Base-by-base conservation (phyloP, 1,140 invertebrate genomes). In the Leptinotarsa texana region DNA sequence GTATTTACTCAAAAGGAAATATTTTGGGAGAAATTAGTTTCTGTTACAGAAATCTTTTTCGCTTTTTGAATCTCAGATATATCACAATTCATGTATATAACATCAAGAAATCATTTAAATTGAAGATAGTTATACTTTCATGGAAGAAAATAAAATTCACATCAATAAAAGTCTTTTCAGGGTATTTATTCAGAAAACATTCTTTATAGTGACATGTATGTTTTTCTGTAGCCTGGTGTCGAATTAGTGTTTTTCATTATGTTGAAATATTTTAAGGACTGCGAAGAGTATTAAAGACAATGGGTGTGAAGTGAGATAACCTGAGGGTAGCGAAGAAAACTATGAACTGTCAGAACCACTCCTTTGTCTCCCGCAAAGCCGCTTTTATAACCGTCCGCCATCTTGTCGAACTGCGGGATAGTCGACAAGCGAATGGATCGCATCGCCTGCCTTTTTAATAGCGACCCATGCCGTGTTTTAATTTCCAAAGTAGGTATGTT, bases 401-500 rank as follows among this genome's bases (percentile, higher is more conserved):
- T 57, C 51, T 57, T 57, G 51, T 57, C 51, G 51, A n/a, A 18
- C 51, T 57, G 51, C 51, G 51, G 51, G 51, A 57, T 57, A 57
- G 51, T 57, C 51, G 51, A 57, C 15, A 42, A 42, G 33, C 33
- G 33, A 42, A 42, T 42, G 33, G 33, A 42, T 42, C 33, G 33
- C 33, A 67, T 67, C 65, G 65, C 27, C 24, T 67, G 18, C 17
- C 65, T 67, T 67, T 63, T 67, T 27, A 67, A 27, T 67, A 67
- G 18, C 51, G 27, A 67, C 65, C 33, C 65, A 67, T 27, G 65
- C 33, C 65, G 65, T 33, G 65, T 67, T 67, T 67, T 67, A 67
- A 67, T 67, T 67, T 67, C 15, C 65, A 67, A 67, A 67, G 65
- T 67, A 42, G 65, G 65, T 67, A 67, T 67, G 33, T 67, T 67